These are phyloP conservation scores for Tragelaphus imberbis DNA, from an alignment of 2,113 vertebrate genomes.

Conservation along the genomic window DNA sequence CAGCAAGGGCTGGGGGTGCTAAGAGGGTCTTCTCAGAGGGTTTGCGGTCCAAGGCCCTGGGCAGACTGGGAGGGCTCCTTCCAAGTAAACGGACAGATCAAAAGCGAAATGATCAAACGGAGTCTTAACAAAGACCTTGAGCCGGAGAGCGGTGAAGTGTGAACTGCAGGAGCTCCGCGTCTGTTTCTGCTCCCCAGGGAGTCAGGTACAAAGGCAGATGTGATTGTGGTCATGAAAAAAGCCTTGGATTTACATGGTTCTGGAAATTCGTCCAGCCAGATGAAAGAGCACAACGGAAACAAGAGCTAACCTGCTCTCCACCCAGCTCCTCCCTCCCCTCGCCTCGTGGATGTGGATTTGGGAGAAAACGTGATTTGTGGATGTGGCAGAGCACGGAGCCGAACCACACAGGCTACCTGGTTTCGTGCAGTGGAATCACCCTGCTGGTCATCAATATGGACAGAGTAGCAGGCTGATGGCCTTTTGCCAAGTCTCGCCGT, in stretches of 20 bases:
- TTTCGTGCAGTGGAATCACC: neutral
- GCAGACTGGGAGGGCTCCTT: neutral
- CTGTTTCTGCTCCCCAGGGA: slow-evolving; percentile 31
- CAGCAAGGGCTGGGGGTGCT: neutral
- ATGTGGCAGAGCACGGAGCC: neutral
- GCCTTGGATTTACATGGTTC: slow-evolving; percentile 33
- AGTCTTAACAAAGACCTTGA: slow-evolving; percentile 47
- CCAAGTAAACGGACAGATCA: slow-evolving; percentile 41
- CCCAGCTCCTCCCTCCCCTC: neutral
- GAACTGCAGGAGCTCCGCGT: slow-evolving; percentile 36
- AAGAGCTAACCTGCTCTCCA: slow-evolving; percentile 19
- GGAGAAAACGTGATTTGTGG: neutral
- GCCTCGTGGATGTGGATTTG: neutral
- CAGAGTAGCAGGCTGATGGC: neutral
- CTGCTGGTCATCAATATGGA: neutral
- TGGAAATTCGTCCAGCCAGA: slow-evolving; percentile 10
- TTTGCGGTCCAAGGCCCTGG: neutral
- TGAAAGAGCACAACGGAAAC: slow-evolving; percentile 41
- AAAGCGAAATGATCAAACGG: slow-evolving; percentile 61
- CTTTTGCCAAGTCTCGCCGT: neutral
- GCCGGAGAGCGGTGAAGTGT: neutral
- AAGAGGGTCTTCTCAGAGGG: neutral
- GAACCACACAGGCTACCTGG: neutral
- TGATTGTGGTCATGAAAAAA: slow-evolving; percentile 55
- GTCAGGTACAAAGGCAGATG: slow-evolving; percentile 55